These are phyloP conservation scores for Equus quagga DNA, from an alignment of 2,113 vertebrate species.

Conservation along the genomic window DNA sequence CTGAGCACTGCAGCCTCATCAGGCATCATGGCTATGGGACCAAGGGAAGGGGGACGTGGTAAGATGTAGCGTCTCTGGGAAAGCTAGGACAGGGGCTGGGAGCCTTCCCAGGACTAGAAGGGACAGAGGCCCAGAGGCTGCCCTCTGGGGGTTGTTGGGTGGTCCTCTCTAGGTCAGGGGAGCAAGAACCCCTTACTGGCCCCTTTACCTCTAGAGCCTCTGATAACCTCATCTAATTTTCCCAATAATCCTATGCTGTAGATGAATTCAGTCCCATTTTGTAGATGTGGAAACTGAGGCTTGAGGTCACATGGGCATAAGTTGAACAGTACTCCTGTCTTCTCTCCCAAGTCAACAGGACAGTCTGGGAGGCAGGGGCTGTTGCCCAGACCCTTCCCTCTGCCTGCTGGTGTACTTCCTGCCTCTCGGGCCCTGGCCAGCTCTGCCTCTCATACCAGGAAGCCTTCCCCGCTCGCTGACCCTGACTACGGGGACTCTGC, in stretches of 20 bases:
- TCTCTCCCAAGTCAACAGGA: neutral
- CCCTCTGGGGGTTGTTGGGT: neutral
- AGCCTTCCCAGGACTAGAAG: neutral
- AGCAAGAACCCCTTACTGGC: neutral
- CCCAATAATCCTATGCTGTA: neutral
- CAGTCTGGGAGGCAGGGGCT: neutral
- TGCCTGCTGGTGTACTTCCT: neutral
- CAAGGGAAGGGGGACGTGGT: neutral
- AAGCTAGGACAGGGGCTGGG: neutral
- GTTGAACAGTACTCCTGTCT: neutral
- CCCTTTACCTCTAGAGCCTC: neutral
- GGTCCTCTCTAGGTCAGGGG: neutral
- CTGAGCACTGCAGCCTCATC: constrained; percentile 84
- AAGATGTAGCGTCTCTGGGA: neutral
- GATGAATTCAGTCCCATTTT: neutral
- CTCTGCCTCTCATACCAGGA: neutral
- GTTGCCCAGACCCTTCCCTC: neutral
- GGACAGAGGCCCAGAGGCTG: neutral
- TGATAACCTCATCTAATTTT: neutral
- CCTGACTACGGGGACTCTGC: neutral
- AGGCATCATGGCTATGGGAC: constrained; percentile 86
- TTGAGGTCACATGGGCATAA: neutral
- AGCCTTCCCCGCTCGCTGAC: neutral
- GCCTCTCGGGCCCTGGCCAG: neutral
- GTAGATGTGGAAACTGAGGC: neutral